Conservation (phyloP, 2,797 vertebrate species). For the Cygnus olor region DNA sequence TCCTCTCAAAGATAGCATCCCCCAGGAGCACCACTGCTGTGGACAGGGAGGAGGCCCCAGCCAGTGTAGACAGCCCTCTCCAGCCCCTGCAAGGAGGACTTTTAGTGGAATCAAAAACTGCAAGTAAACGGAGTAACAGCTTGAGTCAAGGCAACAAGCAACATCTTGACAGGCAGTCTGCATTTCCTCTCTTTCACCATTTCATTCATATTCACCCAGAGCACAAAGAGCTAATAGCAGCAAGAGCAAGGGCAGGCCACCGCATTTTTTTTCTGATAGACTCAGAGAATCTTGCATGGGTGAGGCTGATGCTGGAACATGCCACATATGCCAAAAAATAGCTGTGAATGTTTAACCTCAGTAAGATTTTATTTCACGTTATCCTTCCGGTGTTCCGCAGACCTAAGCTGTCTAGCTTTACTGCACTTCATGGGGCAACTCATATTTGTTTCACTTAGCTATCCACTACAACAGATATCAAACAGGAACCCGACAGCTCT, state of each 20-base stretch:
- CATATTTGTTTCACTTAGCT: background rate
- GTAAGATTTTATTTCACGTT: background rate
- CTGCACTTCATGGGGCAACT: background rate
- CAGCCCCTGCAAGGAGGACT: background rate
- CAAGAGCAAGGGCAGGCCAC: background rate
- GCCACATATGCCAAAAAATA: background rate
- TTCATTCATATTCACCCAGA: background rate
- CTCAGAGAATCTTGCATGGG: rapidly evolving
- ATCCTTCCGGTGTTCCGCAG: background rate
- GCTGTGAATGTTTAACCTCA: background rate
- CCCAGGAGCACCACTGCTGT: rapidly evolving
- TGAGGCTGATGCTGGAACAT: background rate
- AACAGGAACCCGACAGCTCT: background rate
- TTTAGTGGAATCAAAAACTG: background rate
- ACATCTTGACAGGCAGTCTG: background rate
- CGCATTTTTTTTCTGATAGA: background rate
- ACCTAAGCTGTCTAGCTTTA: background rate
- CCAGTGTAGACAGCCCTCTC: background rate
- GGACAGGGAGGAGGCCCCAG: background rate
- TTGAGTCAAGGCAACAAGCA: background rate
- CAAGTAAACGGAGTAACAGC: background rate
- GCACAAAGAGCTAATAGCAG: background rate
- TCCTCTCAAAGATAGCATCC: background rate
- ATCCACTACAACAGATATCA: background rate
- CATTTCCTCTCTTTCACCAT: background rate